Conservation (phyloP, 2,888 invertebrate genomes). For the Masnerella sp. region DNA sequence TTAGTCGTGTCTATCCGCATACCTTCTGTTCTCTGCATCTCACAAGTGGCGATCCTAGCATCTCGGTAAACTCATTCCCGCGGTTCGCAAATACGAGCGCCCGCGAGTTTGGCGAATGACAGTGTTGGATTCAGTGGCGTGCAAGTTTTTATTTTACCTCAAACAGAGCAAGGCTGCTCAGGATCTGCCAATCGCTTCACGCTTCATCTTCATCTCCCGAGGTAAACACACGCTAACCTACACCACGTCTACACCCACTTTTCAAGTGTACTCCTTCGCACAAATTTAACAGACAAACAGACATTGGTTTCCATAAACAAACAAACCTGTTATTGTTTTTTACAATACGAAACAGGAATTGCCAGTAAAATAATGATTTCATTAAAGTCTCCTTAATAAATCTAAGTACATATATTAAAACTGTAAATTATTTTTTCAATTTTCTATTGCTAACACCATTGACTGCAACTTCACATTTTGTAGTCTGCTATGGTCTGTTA, state of each 20-base stretch:
- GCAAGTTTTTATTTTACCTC: slow-evolving; percentile 51
- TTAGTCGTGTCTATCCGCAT: slow-evolving; percentile 18
- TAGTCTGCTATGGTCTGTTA: no score
- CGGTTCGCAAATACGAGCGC: slow-evolving; percentile 23
- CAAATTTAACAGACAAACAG: no score
- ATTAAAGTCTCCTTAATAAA: no score
- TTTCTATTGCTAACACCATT: no score
- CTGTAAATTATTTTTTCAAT: no score
- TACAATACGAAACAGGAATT: no score
- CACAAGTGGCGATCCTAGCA: slow-evolving; percentile 22
- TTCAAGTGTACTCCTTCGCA: no score
- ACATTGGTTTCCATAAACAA: no score
- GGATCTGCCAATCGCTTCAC: slow-evolving; percentile 26
- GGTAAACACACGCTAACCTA: slow-evolving; percentile 34
- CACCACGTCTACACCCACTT: background rate
- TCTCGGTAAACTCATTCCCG: slow-evolving; percentile 28
- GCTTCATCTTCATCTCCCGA: slow-evolving; percentile 44
- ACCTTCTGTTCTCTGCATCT: slow-evolving; percentile 27
- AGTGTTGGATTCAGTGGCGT: slow-evolving; percentile 51
- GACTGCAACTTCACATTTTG: no score
- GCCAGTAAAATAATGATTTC: no score
- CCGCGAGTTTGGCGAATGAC: slow-evolving; percentile 50
- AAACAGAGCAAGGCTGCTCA: slow-evolving; percentile 12
- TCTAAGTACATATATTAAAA: no score
- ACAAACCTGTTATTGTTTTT: no score